Conservation (phyloP, 1,140 invertebrate genomes). For the Anastatus disparis region DNA sequence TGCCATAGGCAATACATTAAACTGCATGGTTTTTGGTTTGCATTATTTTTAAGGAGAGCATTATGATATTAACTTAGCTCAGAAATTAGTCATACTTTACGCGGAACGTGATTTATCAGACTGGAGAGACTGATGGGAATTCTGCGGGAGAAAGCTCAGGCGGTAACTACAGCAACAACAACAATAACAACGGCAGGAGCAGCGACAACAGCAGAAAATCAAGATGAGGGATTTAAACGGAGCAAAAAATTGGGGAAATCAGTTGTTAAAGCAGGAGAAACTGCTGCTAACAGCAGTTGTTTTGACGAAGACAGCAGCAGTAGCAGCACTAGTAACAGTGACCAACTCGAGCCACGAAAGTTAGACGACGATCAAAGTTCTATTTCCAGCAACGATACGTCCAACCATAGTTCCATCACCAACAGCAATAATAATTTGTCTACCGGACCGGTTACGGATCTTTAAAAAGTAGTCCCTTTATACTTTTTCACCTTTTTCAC, state of each 20-base stretch:
- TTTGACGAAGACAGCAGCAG: not conserved
- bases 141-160: slow-evolving; percentile 54
- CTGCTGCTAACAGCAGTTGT: slow-evolving; percentile 7
- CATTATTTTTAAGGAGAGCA: not conserved
- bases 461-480: too few relatives aligned
- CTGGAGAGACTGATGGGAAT: slow-evolving; percentile 61
- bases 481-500: too few relatives aligned
- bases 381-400: too few relatives aligned
- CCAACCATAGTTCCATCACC: slow-evolving; percentile 44
- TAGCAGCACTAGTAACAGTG: slow-evolving; percentile 24
- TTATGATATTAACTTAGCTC: too few relatives aligned
- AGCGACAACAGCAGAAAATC: slow-evolving; percentile 16
- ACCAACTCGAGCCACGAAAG: too few relatives aligned
- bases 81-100: slow-evolving; percentile 44
- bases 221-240: too few relatives aligned
- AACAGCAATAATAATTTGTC: slow-evolving; percentile 51
- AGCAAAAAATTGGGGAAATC: too few relatives aligned
- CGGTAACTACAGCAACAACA: not conserved
- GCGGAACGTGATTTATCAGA: slow-evolving; percentile 63
- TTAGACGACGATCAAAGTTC: too few relatives aligned
- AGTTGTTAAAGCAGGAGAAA: too few relatives aligned
- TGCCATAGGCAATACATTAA: not conserved
- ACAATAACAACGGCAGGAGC: not conserved
- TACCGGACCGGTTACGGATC: slow-evolving; percentile 62
- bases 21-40: slow-evolving; percentile 24